A percentile compares a stretch with the other conserved stretches of the same genome.
Conservation (phyloP, 2,797 vertebrate genomes). For the Miichthys miiuy region DNA sequence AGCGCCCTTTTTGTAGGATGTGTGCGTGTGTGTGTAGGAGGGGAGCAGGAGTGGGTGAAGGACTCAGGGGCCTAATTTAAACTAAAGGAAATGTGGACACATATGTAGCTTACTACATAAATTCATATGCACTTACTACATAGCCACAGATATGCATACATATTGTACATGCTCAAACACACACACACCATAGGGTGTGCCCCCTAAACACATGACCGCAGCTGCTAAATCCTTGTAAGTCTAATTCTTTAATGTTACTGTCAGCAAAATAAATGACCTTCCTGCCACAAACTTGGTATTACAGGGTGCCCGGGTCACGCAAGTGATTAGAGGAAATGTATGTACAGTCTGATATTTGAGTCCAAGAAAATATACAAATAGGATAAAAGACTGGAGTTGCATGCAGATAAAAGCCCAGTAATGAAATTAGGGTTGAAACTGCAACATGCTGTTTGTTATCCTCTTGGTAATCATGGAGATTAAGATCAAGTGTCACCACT, state of each 20-base stretch:
- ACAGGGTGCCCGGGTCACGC: constrained; percentile 10
- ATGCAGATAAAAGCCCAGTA: constrained; percentile 42
- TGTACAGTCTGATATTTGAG: constrained; percentile 17
- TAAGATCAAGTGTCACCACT: constrained; percentile 54
- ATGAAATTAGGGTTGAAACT: constrained; percentile 42
- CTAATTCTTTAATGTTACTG: constrained; percentile 35
- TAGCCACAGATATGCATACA: not conserved
- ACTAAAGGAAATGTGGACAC: constrained; percentile 21
- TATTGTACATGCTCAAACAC: not conserved
- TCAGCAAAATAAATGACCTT: constrained; percentile 52
- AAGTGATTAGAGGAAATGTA: constrained; percentile 41
- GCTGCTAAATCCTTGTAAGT: constrained; percentile 55
- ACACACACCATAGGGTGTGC: constrained; percentile 5
- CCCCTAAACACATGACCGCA: constrained; percentile 37
- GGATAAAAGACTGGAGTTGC: constrained; percentile 9
- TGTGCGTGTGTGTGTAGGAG: constrained; percentile 16
- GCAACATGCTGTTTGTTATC: constrained; percentile 53
- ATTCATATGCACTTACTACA: constrained; percentile 14
- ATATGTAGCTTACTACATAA: constrained; percentile 8
- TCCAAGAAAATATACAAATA: constrained; percentile 21
- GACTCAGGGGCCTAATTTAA: constrained; percentile 36
- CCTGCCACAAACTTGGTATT: not conserved
- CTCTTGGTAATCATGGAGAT: constrained; percentile 56
- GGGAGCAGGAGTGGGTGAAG: constrained; percentile 2
- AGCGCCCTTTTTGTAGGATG: constrained; percentile 51